A percentile compares a stretch with the other conserved stretches of the same genome.
Conservation (phyloP, 2,888 invertebrate species). For the Campoletis raptor region DNA sequence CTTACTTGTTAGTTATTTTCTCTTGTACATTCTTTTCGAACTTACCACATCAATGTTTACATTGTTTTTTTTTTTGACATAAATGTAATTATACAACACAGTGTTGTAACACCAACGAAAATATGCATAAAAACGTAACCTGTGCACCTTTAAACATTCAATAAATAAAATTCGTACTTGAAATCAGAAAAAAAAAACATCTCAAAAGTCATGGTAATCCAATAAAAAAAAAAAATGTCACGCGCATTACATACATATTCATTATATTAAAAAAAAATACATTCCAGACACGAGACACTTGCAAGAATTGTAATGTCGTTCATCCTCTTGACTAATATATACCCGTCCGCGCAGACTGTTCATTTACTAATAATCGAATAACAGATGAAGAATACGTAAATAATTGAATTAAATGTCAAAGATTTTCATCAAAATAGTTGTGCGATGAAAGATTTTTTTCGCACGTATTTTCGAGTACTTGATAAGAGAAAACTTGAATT, state of each 20-base stretch:
- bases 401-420: too few species aligned
- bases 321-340: background rate
- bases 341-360: too few species aligned
- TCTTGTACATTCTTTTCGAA: too few species aligned
- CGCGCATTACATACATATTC: background rate
- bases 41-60: too few species aligned
- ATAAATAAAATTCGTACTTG: background rate
- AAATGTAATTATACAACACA: background rate
- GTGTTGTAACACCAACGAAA: background rate
- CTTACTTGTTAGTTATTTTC: too few species aligned
- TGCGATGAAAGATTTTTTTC: too few species aligned
- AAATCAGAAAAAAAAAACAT: background rate
- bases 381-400: too few species aligned
- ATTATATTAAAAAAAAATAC: conserved; percentile 1
- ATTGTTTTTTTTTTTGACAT: too few species aligned
- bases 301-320: background rate
- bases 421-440: too few species aligned
- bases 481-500: too few species aligned
- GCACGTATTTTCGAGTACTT: too few species aligned
- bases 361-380: too few species aligned
- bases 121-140: background rate
- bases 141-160: background rate
- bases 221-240: background rate
- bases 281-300: background rate
- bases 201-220: background rate